Evolutionary conservation across 1,140 invertebrate genomes (phyloP), one percentile per base, ranked within the genome.

Genomic region (Adelges cooleyi): DNA sequence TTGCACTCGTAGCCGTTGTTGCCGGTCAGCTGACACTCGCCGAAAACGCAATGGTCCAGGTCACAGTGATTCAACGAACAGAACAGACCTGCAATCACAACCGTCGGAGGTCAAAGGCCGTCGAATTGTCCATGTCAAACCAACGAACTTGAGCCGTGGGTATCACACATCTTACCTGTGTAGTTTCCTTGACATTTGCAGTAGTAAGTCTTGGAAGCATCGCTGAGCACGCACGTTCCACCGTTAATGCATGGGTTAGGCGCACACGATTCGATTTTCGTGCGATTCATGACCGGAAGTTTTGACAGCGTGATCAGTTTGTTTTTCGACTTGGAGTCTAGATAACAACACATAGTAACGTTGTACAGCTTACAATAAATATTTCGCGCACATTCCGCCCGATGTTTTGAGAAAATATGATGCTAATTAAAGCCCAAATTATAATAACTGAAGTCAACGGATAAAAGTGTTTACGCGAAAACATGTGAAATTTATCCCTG

Each of bases 51-150:
- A 0, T 85, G 84, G 10, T 84, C 80, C 18, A 84, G 70, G 70
- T 87, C 84, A 73, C 86, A 89, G 38, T 83, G 77, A 3, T 81
- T 86, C 38, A 87, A 72, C 27, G 81, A 79, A 72, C 85, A 86
- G 72, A 86, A 84, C 67, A 82, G 75, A 20, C 84, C 84, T 84
- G 72, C 2, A 53, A 9, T 36, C 13, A 40, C 4, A 38, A 38
- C 13, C 36, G 36, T 38, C 6, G 13, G 6, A 13, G 36, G 6
- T 8, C 6, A 6, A 38, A 38, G 6, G 6, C 6, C 13, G 6
- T 13, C 13, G 36, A 38, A 8, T 38, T 6, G 6, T 8, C 36
- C 36, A 38, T 13, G 36, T 38, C 13, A 6, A 38, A 38, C 6
- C 6, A 38, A 38, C 36, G 36, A 38, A 8, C 36, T 8, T 8